A percentile compares a stretch with the other conserved stretches of the same genome.
Conservation (phyloP, 1,140 invertebrate species). For the Saxidomus purpurata region DNA sequence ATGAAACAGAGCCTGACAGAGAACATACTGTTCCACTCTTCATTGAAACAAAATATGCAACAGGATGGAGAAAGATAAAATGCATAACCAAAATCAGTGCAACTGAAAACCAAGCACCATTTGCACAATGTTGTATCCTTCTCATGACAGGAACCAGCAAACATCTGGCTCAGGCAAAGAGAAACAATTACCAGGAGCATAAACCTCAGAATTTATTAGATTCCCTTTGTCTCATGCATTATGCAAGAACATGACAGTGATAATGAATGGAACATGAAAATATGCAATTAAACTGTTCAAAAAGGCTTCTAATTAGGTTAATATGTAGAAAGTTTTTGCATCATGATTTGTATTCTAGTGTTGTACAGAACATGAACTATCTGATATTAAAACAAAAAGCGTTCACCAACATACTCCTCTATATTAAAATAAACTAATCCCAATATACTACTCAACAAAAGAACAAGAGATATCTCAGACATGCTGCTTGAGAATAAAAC, state of each 20-base stretch:
- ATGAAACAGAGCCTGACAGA: neutral
- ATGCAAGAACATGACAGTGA: neutral
- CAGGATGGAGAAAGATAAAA: neutral
- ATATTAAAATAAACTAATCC: no score
- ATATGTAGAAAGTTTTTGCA: neutral
- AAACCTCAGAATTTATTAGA: neutral
- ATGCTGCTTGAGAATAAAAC: no score
- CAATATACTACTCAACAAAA: no score
- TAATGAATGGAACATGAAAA: slow-evolving; percentile 12
- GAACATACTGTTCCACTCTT: neutral
- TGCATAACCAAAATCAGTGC: neutral
- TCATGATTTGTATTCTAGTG: no score
- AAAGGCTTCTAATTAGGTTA: neutral
- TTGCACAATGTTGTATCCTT: neutral
- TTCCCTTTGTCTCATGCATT: neutral
- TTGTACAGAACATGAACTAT: no score
- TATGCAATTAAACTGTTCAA: slow-evolving; percentile 6
- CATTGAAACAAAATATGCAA: neutral
- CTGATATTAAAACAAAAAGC: no score
- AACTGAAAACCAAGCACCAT: neutral
- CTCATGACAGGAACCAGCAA: neutral
- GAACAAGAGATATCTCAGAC: no score
- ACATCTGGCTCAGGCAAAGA: neutral
- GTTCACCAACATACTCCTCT: no score
- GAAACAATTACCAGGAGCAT: neutral